Percentiles rank a stretch among this genome's conserved stretches.
Evolutionary conservation across 2,797 vertebrate genomes (phyloP).

Genomic region (Picus viridis): DNA sequence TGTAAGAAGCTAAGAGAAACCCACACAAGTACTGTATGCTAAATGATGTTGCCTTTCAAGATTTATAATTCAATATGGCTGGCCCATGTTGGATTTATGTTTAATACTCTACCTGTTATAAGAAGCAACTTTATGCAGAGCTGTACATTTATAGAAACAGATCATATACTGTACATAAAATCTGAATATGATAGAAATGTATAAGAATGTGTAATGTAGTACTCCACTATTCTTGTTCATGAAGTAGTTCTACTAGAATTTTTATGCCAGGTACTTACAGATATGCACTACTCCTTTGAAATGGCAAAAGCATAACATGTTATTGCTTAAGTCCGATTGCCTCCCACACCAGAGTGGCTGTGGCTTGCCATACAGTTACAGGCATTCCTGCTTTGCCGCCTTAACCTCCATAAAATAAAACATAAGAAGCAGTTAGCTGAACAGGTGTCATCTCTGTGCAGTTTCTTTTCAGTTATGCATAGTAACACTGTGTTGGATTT

Average conservation of each 20-base stretch:
- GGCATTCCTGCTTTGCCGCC: conserved; percentile 49
- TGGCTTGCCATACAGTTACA: conserved; percentile 36
- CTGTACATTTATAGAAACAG: conserved; percentile 80
- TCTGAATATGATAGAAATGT: conserved; percentile 49
- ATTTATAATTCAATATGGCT: conserved; percentile 80
- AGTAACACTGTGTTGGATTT: not conserved
- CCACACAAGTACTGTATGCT: conserved; percentile 40
- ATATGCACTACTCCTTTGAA: conserved; percentile 56
- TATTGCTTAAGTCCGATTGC: conserved; percentile 42
- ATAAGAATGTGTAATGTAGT: conserved; percentile 77
- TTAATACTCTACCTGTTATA: conserved; percentile 73
- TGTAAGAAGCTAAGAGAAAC: conserved; percentile 6
- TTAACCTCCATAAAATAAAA: conserved; percentile 64
- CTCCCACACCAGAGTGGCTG: conserved; percentile 7
- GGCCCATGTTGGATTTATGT: conserved; percentile 81
- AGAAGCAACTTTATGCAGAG: conserved; percentile 60
- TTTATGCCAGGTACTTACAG: conserved; percentile 77
- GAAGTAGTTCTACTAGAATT: conserved; percentile 63
- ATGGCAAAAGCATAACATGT: conserved; percentile 15
- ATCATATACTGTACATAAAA: conserved; percentile 79
- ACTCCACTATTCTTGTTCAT: conserved; percentile 65
- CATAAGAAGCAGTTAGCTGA: conserved; percentile 34
- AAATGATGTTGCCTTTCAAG: conserved; percentile 58
- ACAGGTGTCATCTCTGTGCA: conserved; percentile 3
- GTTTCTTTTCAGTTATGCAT: not conserved